Evolutionary conservation across 2,888 invertebrate species (phyloP), one percentile per base, ranked within the genome.

Genomic region (Dioctria linearis): DNA sequence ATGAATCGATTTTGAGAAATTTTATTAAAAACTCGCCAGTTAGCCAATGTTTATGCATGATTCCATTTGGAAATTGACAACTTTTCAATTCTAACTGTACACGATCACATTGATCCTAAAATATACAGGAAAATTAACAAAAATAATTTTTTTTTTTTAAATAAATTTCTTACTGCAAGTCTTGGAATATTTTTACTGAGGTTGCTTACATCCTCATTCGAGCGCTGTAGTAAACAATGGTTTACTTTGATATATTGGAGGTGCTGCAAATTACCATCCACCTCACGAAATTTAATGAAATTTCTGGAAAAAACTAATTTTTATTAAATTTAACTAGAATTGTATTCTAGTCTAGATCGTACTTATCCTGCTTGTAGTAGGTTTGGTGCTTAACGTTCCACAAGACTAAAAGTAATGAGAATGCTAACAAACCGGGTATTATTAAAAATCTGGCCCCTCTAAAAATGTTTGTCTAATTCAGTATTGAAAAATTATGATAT

Each of bases 391-490:
- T 76, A 1, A 76, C 39, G 8, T 76, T 76, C 4, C 63, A 49
- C n/a, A 76, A 63, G 37, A 76, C 40, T 63, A 76, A 63, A n/a
- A 76, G 40, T 49, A 76, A 61, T 3, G 51, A 49, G 11, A 76
- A 76, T 63, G 76, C 76, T 9, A 49, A 49, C 25, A 76, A 13
- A 11, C 76, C 76, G 39, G 76, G 76, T 8, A 76, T 61, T 25
- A 76, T 37, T 8, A 76, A 42, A 39, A 63, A 76, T 42, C 49
- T 76, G 3, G 63, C 63, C 76, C 76, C 63, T 37, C 76, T 76
- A 13, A 8, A 73, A 57, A 4, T 1, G 0, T 25, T 25, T 25
- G 25, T 25, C 2, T 25, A 25, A 25, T 1, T 25, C 25, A 25
- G 25, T 25, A 1, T 25, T 0, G 2, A 25, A 25, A 25, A 25